Base-by-base conservation (phyloP, 2,888 invertebrate genomes). In the Leptinotarsa rubiginosa region DNA sequence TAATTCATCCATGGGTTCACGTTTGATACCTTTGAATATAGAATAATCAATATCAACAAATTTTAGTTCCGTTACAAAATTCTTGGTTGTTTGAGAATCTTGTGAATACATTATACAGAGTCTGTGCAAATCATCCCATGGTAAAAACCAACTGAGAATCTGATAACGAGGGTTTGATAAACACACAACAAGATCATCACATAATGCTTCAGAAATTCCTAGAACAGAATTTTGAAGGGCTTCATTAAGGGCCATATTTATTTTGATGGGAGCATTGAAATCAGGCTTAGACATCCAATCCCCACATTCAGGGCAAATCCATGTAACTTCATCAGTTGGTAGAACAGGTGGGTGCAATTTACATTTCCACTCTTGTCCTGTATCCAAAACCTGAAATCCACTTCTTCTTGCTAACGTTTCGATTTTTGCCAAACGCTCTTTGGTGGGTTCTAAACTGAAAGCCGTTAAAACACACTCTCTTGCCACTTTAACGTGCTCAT, bases 401-500 rank as follows among this genome's bases (percentile, higher is more conserved):
- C 89, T 89, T 20, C 87, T 87, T 67, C 87, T 84, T 1, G 91
- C 91, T 75, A 91, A 85, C 47, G 89, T 88, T 80, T 89, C 88
- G 67, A 94, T 91, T 78, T 88, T 87, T 41, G 91, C 90, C 83
- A 91, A 91, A 86, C 92, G 91, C 15, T 87, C 87, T 50, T 89
- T 87, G 10, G 93, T 91, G 4, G 95, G 94, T 83, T 93, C 91
- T 69, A 95, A 88, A 65, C 93, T 93, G 88, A 95, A 95, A 1
- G 94, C 93, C 0, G 95, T 94, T 56, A 95, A 89, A 0, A 92
- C 88, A 83, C 94, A 94, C 87, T 95, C 95, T 80, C 92, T 89
- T 66, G 91, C 90, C 47, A 94, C 89, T 20, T 92, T 90, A 25
- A 90, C 87, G 83, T 93, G 91, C 71, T 89, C 89, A 25, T 90